Evolutionary conservation across 2,797 vertebrate species (phyloP), one percentile per base, ranked within the genome.

Genomic region (Phylloscopus collybita): DNA sequence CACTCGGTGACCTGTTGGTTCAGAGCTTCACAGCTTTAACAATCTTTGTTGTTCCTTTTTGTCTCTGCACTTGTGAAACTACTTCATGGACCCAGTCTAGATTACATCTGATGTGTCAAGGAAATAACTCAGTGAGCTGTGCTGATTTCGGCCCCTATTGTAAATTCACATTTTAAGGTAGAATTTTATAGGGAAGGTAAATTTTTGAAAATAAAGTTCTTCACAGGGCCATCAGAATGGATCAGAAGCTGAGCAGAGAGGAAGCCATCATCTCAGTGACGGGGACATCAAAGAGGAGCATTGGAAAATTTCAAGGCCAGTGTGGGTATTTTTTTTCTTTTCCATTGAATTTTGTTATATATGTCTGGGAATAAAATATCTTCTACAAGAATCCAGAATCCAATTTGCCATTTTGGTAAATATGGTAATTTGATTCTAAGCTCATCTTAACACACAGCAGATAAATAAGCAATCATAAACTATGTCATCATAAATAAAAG

Each of bases 401-500:
- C 25, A 47, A 40, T 76, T 69, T n/a, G 45, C 32, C 23, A 38
- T 80, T 94, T 81, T 59, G 30, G 64, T 81, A 85, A 85, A 89
- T 76, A 76, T 5, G 19, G 25, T n/a, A 57, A 88, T 82, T 82
- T 88, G 49, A 85, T 80, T 83, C 38, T 47, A 57, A 67, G 27
- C n/a, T 89, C 3, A 0, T 88, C 86, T 92, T 87, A 47, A 38
- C 2, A 0, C 60, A 53, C 29, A 73, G 40, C 23, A 92, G 57
- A 94, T 82, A 92, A 93, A 76, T 86, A 92, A 93, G 26, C 25
- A 75, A 79, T 73, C 59, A 61, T 45, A 89, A 91, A 69, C 32
- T 59, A 44, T 87, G 62, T 49, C 64, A 88, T 90, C 74, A 51
- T 78, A 94, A 96, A 91, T 91, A 92, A 92, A 94, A 93, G 30